Base-by-base conservation (phyloP, 2,113 vertebrate genomes). In the Morone chrysops region DNA sequence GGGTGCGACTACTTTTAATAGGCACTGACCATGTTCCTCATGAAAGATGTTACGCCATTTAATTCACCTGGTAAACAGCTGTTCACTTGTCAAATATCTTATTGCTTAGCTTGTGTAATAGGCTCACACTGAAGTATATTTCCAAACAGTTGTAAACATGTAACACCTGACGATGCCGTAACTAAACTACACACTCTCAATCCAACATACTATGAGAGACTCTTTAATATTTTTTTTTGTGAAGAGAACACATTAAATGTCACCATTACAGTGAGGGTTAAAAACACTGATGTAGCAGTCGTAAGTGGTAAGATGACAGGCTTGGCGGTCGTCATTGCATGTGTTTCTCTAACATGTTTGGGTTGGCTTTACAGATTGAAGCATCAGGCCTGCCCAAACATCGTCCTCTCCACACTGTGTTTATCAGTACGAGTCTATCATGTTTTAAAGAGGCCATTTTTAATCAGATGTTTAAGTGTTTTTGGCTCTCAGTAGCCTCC, bases 401-500 rank as follows among this genome's bases (percentile, higher is more conserved):
- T 63, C 59, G 69, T 79, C 70, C 62, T 18, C 43, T 45, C 22
- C 43, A 65, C 43, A 51, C 47, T 61, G 36, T 63, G 62, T 79
- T 41, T 25, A 41, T 70, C 63, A 31, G 31, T 31, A 31, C 31
- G 61, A 53, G 63, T 78, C 62, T 70, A 2, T 78, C 80, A 54
- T 56, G 82, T 83, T 84, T 70, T 66, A 54, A 22, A 68, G 40
- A 88, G 79, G 41, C 8, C 3, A 22, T 40, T 51, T 57, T 43
- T 13, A 54, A 67, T 72, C 9, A 56, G 41, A 78, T 17, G 41
- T 20, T 78, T 14, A n/a, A 43, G 61, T 70, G 63, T 66, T 20
- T 78, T 78, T 62, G 80, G 54, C 70, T 66, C 75, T 97, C 95
- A 96, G 92, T 48, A 94, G 14, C 89, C 88, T 51, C 94, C 90